Percentiles rank a stretch among this genome's conserved stretches.
Conservation (phyloP, 2,888 invertebrate genomes). For the Eristalinus aeneus region DNA sequence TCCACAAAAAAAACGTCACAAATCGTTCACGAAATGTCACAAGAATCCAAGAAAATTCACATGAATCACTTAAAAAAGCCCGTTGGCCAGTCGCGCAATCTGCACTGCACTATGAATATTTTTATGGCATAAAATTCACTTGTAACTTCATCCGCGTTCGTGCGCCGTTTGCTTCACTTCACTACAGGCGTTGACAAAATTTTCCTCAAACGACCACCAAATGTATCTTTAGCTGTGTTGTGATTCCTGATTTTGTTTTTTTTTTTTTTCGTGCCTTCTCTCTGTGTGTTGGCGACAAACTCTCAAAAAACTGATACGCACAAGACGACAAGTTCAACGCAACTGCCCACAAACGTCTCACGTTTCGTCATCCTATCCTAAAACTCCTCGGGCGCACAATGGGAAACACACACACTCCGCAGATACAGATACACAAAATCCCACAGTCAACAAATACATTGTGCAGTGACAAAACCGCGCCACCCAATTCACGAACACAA, state of each 20-base stretch:
- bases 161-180: not conserved
- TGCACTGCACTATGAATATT: no score
- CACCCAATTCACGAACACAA: slow-evolving; percentile 43
- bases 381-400: slow-evolving; percentile 66
- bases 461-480: slow-evolving; percentile 65
- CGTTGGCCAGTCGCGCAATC: not conserved
- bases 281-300: slow-evolving; percentile 45
- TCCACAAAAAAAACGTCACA: not conserved
- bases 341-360: slow-evolving; percentile 77
- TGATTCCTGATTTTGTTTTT: not conserved
- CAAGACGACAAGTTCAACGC: slow-evolving; percentile 80
- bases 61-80: not conserved
- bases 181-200: not conserved
- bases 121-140: not conserved
- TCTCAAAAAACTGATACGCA: slow-evolving; percentile 73
- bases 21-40: no score
- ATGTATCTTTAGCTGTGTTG: not conserved
- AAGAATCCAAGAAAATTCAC: not conserved
- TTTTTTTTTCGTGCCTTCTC: not conserved
- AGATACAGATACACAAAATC: slow-evolving; percentile 40
- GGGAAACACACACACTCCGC: slow-evolving; percentile 31
- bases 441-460: slow-evolving; percentile 45
- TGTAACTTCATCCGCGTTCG: not conserved
- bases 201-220: not conserved
- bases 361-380: slow-evolving; percentile 70